A percentile compares a stretch with the other conserved stretches of the same genome.
Evolutionary conservation across 2,888 invertebrate genomes (phyloP).

Genomic region (Abscondita cerata): DNA sequence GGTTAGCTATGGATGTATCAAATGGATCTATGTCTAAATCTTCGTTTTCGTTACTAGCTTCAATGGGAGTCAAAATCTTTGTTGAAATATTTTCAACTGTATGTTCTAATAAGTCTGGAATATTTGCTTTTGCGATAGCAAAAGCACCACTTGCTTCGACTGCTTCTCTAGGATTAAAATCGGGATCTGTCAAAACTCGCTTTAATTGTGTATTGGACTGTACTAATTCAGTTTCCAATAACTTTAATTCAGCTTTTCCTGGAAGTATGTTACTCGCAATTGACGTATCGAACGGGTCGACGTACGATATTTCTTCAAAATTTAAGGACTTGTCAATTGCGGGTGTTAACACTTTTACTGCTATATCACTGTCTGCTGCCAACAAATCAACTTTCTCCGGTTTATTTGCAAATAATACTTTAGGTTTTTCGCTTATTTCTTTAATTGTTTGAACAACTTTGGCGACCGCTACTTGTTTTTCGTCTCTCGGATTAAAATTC

Average conservation of each 20-base stretch:
- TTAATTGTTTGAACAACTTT: constrained; percentile 56
- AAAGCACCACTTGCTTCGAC: constrained; percentile 10
- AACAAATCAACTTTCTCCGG: constrained; percentile 55
- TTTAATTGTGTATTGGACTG: constrained; percentile 46
- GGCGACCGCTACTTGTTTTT: constrained; percentile 49
- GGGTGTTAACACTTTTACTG: constrained; percentile 75
- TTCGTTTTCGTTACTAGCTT: constrained; percentile 56
- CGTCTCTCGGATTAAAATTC: constrained; percentile 65
- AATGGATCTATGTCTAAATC: constrained; percentile 76
- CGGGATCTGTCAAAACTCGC: constrained; percentile 50
- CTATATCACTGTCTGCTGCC: constrained; percentile 65
- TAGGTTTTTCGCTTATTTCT: constrained; percentile 51
- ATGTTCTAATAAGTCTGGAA: constrained; percentile 49
- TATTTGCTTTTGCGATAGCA: constrained; percentile 18
- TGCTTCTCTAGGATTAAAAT: constrained; percentile 64
- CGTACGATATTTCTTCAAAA: constrained; percentile 59
- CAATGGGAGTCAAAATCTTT: constrained; percentile 57
- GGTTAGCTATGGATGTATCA: constrained; percentile 80
- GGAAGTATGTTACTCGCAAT: constrained; percentile 72
- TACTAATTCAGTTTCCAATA: constrained; percentile 64
- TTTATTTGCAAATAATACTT: constrained; percentile 27
- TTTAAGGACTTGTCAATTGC: constrained; percentile 59
- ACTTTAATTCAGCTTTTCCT: constrained; percentile 65
- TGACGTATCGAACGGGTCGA: constrained; percentile 89
- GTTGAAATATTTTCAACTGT: constrained; percentile 49